phyloP scores from a whole-genome alignment of 35 echinoderm and acorn worm species.

The Antedon bifida region DNA sequence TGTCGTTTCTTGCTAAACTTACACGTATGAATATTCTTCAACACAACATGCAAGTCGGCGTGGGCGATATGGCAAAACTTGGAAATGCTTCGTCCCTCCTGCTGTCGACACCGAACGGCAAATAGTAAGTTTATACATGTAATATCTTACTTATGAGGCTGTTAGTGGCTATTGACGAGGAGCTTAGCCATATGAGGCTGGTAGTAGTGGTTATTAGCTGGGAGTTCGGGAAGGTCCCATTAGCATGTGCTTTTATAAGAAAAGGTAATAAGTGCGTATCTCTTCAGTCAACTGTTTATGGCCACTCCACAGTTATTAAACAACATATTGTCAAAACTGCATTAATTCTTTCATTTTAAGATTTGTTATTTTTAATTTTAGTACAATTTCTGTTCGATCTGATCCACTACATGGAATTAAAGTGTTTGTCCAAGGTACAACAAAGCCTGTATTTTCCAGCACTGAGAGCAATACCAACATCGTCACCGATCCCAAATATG shows the following conservation, averaged over 20 bases:
- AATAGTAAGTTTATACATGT: conserved; percentile 33
- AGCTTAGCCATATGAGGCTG: no score
- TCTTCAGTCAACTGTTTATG: no score
- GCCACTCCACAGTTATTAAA: no score
- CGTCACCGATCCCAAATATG: conserved; percentile 67
- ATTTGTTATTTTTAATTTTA: conserved; percentile 16
- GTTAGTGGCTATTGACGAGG: neutral
- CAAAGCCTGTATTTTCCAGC: conserved; percentile 13
- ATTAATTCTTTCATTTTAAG: no score
- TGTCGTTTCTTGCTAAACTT: conserved; percentile 49
- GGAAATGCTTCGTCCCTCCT: conserved; percentile 63
- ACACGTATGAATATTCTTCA: conserved; percentile 68
- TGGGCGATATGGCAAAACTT: conserved; percentile 53
- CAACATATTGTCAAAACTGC: no score
- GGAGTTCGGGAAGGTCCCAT: no score
- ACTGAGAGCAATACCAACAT: conserved; percentile 45
- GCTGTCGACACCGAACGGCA: conserved; percentile 58
- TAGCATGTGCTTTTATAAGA: no score
- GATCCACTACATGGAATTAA: conserved; percentile 51
- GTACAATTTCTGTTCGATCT: conserved; percentile 55
- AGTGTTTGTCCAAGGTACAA: conserved; percentile 51
- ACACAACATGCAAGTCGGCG: conserved; percentile 58
- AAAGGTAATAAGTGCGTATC: no score
- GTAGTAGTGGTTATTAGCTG: no score
- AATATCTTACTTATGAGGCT: neutral